Base-by-base conservation (phyloP, 2,888 invertebrate genomes). In the Hemaris fuciformis region DNA sequence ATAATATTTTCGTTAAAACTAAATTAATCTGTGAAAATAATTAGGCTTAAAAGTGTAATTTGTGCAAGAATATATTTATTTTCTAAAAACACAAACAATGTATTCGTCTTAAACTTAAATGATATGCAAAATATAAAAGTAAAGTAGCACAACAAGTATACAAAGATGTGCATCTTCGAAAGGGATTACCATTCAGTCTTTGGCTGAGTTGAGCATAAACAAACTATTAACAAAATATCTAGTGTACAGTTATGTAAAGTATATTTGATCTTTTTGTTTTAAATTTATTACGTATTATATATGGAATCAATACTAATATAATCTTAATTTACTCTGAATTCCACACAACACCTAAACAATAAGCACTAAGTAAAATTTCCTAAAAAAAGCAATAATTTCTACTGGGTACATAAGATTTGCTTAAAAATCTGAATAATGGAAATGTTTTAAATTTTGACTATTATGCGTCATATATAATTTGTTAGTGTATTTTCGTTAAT, bases 131-230 rank as follows among this genome's bases (percentile, higher is more conserved):
- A 18, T 10, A 42, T 60, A 41, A 53, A 60, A 23, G 3, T 38
- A 18, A 57, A 42, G 8, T 46, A 64, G 46, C 61, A 65, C 62
- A 59, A 43, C 38, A 60, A 65, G 70, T 61, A 70, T 62, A 66
- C 60, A 65, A 20, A 60, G 25, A 42, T 41, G 38, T 65, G 67
- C 45, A 64, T 61, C 65, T 64, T 62, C 65, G 71, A 70, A 67
- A 68, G 66, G 68, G 72, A 70, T 70, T 73, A 75, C 68, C 74
- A 72, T 77, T 85, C 85, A 85, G 87, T 90, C 90, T 90, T 89
- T 89, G 88, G 88, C 83, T 77, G 81, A 70, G 77, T 88, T 88
- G 88, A 89, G 88, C 88, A 77, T 72, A 81, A 77, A 74, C 73
- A 59, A 62, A 63, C 23, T 46, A 25, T 46, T 20, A 45, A 25